Base-by-base conservation (phyloP, 2,797 vertebrate genomes). In the Poeciliopsis paucimaculata region DNA sequence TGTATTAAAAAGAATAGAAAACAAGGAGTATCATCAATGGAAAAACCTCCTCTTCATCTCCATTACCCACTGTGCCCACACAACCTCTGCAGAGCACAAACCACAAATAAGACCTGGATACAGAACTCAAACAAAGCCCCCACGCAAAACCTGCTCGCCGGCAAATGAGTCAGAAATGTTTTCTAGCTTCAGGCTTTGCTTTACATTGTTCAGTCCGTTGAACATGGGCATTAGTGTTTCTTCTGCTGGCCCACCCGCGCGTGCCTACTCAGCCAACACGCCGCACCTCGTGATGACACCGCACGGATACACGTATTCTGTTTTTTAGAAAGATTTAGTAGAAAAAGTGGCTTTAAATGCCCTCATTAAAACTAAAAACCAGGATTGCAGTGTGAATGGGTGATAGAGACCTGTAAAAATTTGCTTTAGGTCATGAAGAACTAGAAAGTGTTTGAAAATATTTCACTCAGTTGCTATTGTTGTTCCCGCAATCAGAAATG, bases 31-130 rank as follows among this genome's bases (percentile, higher is more conserved):
- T 53, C 75, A 76, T 81, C 75, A 75, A 68, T 81, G 75, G 51
- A 77, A 82, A 51, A 86, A 75, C 85, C 53, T 83, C 51, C 73
- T 71, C 47, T 49, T 77, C 60, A 76, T 87, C 73, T 39, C 72
- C 76, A 72, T 77, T 73, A 77, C 76, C 51, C 2, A 68, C 71
- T 55, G 79, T 64, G 47, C 66, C 49, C 75, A 84, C 72, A 80
- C 74, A 81, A 45, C 36, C 18, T 36, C 28, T 62, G 20, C 51
- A 23, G 20, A 20, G 31, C 23, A 41, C 36, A 70, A 70, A 70
- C 23, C 39, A 43, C 20, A 0, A 23, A 73, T 77, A 31, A 41
- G 51, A 62, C 26, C 73, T 71, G 36, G n/a, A 41, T 12, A 5
- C 49, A 74, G 41, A 51, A 53, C 31, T 72, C 15, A 72, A 66